phyloP scores from a whole-genome alignment of 2,113 vertebrate genomes.

The Shinisaurus crocodilurus region DNA sequence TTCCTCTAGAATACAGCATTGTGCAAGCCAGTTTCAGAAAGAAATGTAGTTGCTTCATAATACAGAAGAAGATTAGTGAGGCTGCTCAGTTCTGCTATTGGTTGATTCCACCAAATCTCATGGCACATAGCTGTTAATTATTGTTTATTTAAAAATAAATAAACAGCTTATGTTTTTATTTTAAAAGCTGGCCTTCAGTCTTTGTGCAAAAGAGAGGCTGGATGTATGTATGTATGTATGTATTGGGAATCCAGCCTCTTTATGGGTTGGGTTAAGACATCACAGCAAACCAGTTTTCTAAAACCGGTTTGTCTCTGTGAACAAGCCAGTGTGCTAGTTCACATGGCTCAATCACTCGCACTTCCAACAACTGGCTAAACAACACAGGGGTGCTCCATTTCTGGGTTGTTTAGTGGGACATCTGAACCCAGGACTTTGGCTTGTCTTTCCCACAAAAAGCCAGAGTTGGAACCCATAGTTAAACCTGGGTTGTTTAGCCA shows the following conservation, averaged over 20 bases:
- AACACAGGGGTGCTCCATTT: too few relatives aligned
- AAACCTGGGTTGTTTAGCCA: too few relatives aligned
- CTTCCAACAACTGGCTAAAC: too few relatives aligned
- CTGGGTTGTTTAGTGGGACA: too few relatives aligned
- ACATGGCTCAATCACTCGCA: too few relatives aligned
- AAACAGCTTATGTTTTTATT: neutral
- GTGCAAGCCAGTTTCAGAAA: neutral
- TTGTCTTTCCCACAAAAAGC: too few relatives aligned
- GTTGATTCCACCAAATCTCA: neutral
- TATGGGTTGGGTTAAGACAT: too few relatives aligned
- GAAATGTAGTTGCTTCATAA: neutral
- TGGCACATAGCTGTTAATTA: neutral
- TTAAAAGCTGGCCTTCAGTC: neutral
- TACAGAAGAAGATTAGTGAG: neutral
- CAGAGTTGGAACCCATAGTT: too few relatives aligned
- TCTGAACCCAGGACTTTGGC: too few relatives aligned
- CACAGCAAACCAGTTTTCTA: too few relatives aligned
- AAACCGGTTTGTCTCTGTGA: too few relatives aligned
- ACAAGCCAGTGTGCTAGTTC: too few relatives aligned
- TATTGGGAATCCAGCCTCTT: neutral
- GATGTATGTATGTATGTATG: neutral
- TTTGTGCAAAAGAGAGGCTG: neutral
- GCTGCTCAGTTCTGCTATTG: neutral
- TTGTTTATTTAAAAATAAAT: neutral
- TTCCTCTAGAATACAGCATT: neutral